Base-by-base conservation (phyloP, 2,797 vertebrate genomes). In the Nasua narica region DNA sequence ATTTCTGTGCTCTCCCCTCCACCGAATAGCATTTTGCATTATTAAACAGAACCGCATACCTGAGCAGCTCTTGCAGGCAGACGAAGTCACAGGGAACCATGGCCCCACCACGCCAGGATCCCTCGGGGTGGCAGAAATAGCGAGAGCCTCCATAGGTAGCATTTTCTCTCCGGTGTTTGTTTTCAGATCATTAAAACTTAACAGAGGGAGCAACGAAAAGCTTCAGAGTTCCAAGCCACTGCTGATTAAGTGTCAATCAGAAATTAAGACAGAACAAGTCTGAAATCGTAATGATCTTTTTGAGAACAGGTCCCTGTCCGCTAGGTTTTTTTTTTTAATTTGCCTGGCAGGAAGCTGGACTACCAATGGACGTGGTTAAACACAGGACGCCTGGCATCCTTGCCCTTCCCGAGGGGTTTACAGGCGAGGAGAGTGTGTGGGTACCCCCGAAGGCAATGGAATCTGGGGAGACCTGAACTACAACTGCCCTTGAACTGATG, bases 111-210 rank as follows among this genome's bases (percentile, higher is more conserved):
- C 7, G 0, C 3, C 65, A 90, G 52, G 79, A 72, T 54, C 88
- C 32, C 72, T 48, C 1, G 40, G 56, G 69, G 69, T 2, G 32
- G 19, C 82, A 89, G 70, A 79, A 62, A 70, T 54, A 72, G 21
- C 35, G 16, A n/a, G 77, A 52, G 76, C 52, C 85, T 79, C 89
- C n/a, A 29, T 21, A 83, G 91, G 94, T 27, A 77, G 62, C 65
- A 25, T 56, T 94, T 94, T 65, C 79, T 65, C 79, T 70, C 65
- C 48, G n/a, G 89, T 69, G 87, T 95, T 95, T 89, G 79, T 84
- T 97, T 97, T 92, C 97, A 95, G 60, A 76, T 91, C 90, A 90
- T 96, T 94, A 96, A 97, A 90, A 93, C 94, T 96, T 94, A 97
- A 79, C 69, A 86, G 95, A 92, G 79, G 84, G 76, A 81, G 86